Percentiles rank a stretch among this genome's conserved stretches.
Conservation (phyloP, 1,140 invertebrate species). For the Leptinotarsa undecemlineata region DNA sequence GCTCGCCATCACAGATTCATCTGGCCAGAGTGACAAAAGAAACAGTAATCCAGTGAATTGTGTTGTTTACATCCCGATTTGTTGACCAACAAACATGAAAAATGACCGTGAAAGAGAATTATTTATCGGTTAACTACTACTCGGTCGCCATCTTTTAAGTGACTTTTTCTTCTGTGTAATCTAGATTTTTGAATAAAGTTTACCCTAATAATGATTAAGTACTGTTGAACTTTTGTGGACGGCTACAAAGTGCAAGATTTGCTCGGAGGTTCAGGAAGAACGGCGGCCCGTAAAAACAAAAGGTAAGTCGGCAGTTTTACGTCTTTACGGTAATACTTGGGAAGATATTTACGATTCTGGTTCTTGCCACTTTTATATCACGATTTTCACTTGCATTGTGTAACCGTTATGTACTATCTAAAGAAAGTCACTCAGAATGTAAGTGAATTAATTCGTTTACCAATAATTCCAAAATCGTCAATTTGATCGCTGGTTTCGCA, state of each 20-base stretch:
- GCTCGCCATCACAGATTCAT: constrained; percentile 17
- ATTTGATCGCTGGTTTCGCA: background rate
- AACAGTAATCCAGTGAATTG: constrained; percentile 28
- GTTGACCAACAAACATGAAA: constrained; percentile 52
- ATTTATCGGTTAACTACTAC: constrained; percentile 60
- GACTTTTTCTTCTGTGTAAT: constrained; percentile 55
- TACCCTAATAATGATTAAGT: constrained; percentile 37
- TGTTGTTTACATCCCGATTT: constrained; percentile 50
- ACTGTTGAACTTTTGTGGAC: constrained; percentile 31
- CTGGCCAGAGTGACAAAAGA: constrained; percentile 20
- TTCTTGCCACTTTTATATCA: constrained; percentile 37
- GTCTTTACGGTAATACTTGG: constrained; percentile 17
- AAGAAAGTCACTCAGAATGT: background rate
- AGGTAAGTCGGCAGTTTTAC: constrained; percentile 22
- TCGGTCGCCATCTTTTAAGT: constrained; percentile 63
- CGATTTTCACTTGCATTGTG: constrained; percentile 45
- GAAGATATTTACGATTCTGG: background rate
- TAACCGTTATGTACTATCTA: constrained; percentile 39
- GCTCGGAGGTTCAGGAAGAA: background rate
- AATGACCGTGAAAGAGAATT: constrained; percentile 60
- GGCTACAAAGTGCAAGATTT: constrained; percentile 9
- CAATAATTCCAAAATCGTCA: background rate
- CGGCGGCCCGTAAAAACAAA: constrained; percentile 19
- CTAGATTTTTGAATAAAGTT: constrained; percentile 49
- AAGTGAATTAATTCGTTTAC: too few relatives aligned